phyloP scores from a whole-genome alignment of 2,797 vertebrate species.

The Rhincodon typus region DNA sequence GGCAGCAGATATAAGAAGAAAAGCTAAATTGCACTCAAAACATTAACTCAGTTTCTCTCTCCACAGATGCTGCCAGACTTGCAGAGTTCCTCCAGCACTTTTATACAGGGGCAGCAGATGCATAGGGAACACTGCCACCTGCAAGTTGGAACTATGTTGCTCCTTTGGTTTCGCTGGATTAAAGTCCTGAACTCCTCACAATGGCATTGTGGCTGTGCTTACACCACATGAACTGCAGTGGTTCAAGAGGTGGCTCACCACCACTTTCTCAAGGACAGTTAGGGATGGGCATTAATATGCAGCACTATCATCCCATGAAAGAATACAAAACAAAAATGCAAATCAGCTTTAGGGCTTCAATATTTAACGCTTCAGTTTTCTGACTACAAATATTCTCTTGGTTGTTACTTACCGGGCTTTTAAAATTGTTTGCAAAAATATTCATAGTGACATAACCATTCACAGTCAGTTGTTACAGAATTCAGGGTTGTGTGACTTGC shows the following conservation, averaged over 20 bases:
- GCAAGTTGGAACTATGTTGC: not conserved
- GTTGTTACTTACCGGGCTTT: not conserved
- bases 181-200: too few relatives aligned
- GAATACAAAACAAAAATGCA: not conserved
- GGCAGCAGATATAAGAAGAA: too few relatives aligned
- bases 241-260: too few relatives aligned
- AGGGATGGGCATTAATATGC: not conserved
- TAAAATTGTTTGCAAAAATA: not conserved
- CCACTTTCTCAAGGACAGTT: too few relatives aligned
- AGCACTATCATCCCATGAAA: not conserved
- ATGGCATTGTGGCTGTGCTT: too few relatives aligned
- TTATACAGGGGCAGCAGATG: not conserved
- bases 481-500: not conserved
- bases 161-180: too few relatives aligned
- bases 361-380: not conserved
- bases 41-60: too few relatives aligned
- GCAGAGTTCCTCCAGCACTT: too few relatives aligned
- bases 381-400: not conserved
- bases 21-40: too few relatives aligned
- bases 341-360: not conserved
- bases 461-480: not conserved
- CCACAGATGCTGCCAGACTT: too few relatives aligned
- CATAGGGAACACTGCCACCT: not conserved
- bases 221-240: too few relatives aligned
- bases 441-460: not conserved